phyloP scores from a whole-genome alignment of 2,888 invertebrate species.

The Habroteleia sp. region DNA sequence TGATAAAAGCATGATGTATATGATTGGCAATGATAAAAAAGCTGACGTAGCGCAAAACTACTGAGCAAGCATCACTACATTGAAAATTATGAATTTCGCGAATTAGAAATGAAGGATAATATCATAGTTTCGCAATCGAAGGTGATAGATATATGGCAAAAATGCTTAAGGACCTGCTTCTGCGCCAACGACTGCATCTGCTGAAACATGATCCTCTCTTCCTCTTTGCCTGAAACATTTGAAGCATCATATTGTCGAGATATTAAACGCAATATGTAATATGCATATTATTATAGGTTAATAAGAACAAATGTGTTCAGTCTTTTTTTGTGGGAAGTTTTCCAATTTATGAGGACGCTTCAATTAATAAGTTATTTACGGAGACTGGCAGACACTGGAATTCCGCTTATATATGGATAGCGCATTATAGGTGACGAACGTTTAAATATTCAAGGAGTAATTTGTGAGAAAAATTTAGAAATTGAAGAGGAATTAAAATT shows the following conservation, averaged over 20 bases:
- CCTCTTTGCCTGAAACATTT: slow-evolving; percentile 93
- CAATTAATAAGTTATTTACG: slow-evolving; percentile 28
- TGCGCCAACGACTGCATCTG: slow-evolving; percentile 98
- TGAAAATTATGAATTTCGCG: slow-evolving; percentile 61
- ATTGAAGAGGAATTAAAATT: slow-evolving; percentile 8
- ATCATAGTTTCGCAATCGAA: slow-evolving; percentile 55
- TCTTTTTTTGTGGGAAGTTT: no score
- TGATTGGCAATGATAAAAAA: slow-evolving; percentile 54
- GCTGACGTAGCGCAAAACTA: slow-evolving; percentile 64
- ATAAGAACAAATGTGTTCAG: no score
- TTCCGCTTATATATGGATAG: slow-evolving; percentile 19
- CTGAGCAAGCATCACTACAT: slow-evolving; percentile 66
- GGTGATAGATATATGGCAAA: slow-evolving; percentile 68
- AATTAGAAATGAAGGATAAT: slow-evolving; percentile 49
- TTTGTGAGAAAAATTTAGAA: slow-evolving; percentile 4
- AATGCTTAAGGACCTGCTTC: slow-evolving; percentile 90
- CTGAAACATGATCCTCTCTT: slow-evolving; percentile 97
- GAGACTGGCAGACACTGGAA: slow-evolving; percentile 1
- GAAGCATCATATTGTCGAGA: slow-evolving; percentile 58
- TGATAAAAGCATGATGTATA: slow-evolving; percentile 53
- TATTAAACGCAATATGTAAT: slow-evolving; percentile 12
- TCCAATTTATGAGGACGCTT: slow-evolving; percentile 10
- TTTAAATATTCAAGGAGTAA: slow-evolving; percentile 10
- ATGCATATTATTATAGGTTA: no score
- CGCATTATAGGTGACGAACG: slow-evolving; percentile 9